A percentile compares a stretch with the other conserved stretches of the same genome.
Conservation (phyloP, 2,888 invertebrate species). For the Caenorhabditis virilis region DNA sequence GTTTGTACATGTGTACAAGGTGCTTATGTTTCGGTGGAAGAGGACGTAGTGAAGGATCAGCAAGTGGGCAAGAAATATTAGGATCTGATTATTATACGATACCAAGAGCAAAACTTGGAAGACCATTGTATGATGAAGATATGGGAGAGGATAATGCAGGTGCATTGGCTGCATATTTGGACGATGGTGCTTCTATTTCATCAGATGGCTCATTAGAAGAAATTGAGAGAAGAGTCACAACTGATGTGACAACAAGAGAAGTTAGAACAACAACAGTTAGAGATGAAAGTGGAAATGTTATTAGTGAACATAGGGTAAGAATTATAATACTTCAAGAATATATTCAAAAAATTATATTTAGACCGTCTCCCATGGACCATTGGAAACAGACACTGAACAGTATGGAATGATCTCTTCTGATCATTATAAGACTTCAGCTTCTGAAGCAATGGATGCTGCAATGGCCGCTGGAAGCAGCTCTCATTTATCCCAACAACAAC, state of each 20-base stretch:
- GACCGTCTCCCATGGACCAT: conserved; percentile 9
- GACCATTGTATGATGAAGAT: conserved; percentile 35
- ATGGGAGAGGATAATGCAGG: conserved; percentile 44
- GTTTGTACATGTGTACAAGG: conserved; percentile 50
- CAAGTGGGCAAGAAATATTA: conserved; percentile 45
- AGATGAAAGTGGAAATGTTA: conserved; percentile 51
- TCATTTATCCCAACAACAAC: too few species aligned
- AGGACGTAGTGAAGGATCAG: conserved; percentile 35
- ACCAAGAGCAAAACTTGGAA: conserved; percentile 62
- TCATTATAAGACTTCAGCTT: conserved; percentile 46
- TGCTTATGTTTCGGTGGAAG: conserved; percentile 56
- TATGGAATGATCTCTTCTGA: conserved; percentile 54
- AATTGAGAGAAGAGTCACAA: conserved; percentile 64
- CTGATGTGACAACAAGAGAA: conserved; percentile 62
- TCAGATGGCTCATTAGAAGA: conserved; percentile 51
- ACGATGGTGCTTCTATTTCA: conserved; percentile 53
- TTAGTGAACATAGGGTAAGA: conserved; percentile 45
- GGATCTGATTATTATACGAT: conserved; percentile 55
- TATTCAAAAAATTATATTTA: too few species aligned
- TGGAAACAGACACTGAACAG: conserved; percentile 53
- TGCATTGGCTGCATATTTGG: conserved; percentile 47
- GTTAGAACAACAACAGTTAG: conserved; percentile 52
- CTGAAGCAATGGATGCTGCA: conserved; percentile 36
- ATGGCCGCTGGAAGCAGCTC: conserved; percentile 13
- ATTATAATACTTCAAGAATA: too few species aligned